Percentiles rank a stretch among this genome's conserved stretches.
These are phyloP conservation scores for Acanthornis magna DNA, from an alignment of 2,797 vertebrate genomes.

Conservation along the genomic window DNA sequence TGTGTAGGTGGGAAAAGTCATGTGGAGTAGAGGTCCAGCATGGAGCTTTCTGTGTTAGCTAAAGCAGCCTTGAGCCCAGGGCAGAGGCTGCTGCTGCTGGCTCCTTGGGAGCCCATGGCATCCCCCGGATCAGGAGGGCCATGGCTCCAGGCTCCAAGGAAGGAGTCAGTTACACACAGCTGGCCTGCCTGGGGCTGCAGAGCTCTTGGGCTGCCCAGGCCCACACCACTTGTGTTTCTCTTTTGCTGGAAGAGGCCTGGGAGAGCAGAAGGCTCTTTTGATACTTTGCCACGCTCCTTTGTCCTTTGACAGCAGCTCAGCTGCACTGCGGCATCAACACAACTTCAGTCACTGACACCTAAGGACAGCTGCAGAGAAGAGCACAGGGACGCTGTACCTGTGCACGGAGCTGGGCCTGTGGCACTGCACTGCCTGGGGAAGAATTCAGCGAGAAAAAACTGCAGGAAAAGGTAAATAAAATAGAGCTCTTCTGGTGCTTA, in stretches of 20 bases:
- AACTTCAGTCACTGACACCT: neutral
- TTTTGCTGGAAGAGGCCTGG: neutral
- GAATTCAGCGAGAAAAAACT: rapidly evolving
- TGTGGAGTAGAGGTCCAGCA: rapidly evolving
- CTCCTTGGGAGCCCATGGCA: neutral
- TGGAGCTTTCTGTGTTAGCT: rapidly evolving
- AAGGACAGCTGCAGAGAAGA: neutral
- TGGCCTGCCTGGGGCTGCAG: neutral
- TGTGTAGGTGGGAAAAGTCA: neutral
- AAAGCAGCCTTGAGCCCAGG: neutral
- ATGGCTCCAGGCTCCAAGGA: rapidly evolving
- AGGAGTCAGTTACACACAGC: rapidly evolving
- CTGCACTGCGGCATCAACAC: rapidly evolving
- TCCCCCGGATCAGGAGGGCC: rapidly evolving
- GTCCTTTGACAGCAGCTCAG: neutral
- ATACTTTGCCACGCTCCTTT: no score
- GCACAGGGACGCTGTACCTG: neutral
- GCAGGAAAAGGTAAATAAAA: neutral
- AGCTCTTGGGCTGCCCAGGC: neutral
- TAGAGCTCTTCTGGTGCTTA: neutral
- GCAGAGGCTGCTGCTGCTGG: neutral
- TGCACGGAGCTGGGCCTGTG: rapidly evolving
- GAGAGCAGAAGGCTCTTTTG: neutral
- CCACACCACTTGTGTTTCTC: rapidly evolving
- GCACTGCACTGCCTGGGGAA: rapidly evolving